These are phyloP conservation scores for Onthophagus sagittarius DNA, from an alignment of 2,888 invertebrate species.

Conservation along the genomic window DNA sequence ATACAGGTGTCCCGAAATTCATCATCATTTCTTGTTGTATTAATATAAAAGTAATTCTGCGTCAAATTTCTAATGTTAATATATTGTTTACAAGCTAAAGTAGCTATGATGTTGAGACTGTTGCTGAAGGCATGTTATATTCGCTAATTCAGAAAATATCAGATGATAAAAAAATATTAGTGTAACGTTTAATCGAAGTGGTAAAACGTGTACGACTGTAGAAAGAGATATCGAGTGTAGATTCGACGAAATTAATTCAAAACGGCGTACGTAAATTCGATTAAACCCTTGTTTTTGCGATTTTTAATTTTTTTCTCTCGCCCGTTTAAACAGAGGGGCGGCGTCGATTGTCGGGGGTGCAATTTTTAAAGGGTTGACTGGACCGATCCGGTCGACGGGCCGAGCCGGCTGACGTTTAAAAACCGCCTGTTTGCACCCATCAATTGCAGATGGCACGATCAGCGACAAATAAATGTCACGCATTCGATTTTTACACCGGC, in stretches of 20 bases:
- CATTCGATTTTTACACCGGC: neutral
- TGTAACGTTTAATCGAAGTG: too few relatives aligned
- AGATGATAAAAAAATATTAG: too few relatives aligned
- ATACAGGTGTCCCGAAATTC: too few relatives aligned
- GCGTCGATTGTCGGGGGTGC: constrained; percentile 28
- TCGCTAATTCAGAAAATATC: too few relatives aligned
- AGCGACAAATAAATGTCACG: constrained; percentile 10
- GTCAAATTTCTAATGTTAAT: too few relatives aligned
- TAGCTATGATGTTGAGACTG: too few relatives aligned
- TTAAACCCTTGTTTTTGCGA: neutral
- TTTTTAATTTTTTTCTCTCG: neutral
- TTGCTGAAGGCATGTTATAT: too few relatives aligned
- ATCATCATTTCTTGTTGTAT: too few relatives aligned
- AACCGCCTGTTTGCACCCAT: neutral
- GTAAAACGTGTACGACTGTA: too few relatives aligned
- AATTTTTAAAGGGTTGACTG: neutral
- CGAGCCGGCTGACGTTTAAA: neutral
- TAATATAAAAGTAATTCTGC: too few relatives aligned
- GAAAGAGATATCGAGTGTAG: too few relatives aligned
- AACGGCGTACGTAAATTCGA: neutral
- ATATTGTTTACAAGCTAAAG: too few relatives aligned
- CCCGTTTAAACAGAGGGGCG: constrained; percentile 24
- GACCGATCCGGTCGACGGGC: neutral
- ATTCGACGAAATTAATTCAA: neutral
- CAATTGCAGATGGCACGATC: constrained; percentile 5